These are phyloP conservation scores for Phengaris arion DNA, from an alignment of 2,888 invertebrate genomes.

Conservation along the genomic window DNA sequence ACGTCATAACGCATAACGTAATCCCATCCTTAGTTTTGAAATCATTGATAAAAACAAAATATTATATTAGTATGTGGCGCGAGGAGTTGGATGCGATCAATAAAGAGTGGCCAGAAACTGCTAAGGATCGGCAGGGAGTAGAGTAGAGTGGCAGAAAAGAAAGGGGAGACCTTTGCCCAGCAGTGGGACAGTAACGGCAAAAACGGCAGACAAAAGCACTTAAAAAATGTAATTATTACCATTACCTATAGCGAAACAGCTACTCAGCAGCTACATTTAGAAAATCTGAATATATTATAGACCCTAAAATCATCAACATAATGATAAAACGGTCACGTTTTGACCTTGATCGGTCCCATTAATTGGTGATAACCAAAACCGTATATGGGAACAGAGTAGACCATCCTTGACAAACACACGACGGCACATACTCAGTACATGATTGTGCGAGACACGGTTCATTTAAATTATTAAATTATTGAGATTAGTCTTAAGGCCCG, in stretches of 20 bases:
- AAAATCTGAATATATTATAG: not conserved
- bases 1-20: no score
- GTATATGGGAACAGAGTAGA: constrained; percentile 54
- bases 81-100: no score
- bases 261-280: not conserved
- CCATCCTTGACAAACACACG: constrained; percentile 55
- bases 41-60: no score
- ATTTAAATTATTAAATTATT: constrained; percentile 26
- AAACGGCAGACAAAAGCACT: no score
- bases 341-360: constrained; percentile 67
- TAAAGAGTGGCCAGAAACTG: no score
- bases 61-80: no score
- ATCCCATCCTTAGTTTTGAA: no score
- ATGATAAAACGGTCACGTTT: constrained; percentile 34
- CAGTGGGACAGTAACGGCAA: no score
- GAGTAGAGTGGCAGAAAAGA: no score
- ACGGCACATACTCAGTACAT: constrained; percentile 47
- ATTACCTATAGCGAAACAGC: not conserved
- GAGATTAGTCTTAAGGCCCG: not conserved
- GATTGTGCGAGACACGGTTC: constrained; percentile 38
- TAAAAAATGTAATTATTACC: not conserved
- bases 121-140: no score
- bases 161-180: no score
- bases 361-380: constrained; percentile 70
- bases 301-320: constrained; percentile 18